Conservation (phyloP, 2,888 invertebrate species). For the Epirrhoe tristata region DNA sequence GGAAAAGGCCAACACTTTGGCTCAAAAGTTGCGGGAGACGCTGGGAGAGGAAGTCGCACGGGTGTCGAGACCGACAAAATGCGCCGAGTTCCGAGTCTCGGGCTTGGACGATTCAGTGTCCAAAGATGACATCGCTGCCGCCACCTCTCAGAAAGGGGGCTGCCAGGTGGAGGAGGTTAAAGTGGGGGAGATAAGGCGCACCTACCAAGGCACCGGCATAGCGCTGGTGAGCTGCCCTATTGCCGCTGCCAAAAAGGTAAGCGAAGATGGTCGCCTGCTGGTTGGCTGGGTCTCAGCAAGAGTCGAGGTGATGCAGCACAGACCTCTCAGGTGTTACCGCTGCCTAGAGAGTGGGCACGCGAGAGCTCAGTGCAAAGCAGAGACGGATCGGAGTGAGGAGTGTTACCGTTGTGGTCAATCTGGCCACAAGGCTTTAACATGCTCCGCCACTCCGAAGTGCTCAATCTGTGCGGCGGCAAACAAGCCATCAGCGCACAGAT, state of each 20-base stretch:
- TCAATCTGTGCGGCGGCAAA: too few species aligned
- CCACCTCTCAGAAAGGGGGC: conserved; percentile 18
- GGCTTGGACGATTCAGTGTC: conserved; percentile 39
- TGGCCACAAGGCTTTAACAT: too few species aligned
- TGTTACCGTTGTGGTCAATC: too few species aligned
- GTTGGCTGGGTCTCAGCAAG: conserved; percentile 38
- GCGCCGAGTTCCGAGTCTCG: conserved; percentile 29
- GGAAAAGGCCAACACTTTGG: not conserved
- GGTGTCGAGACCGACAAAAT: conserved; percentile 30
- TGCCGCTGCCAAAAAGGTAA: conserved; percentile 8
- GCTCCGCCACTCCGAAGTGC: too few species aligned
- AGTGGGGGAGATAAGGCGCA: conserved; percentile 10
- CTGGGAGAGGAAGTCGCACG: not conserved
- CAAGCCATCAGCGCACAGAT: too few species aligned
- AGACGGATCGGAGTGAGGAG: conserved; percentile 15
- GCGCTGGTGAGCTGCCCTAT: conserved; percentile 21
- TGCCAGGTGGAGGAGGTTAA: conserved; percentile 18
- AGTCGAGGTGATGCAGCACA: not conserved
- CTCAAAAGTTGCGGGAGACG: too few species aligned
- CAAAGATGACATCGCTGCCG: conserved; percentile 18
- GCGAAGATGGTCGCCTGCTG: conserved; percentile 17
- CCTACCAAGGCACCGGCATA: too few species aligned
- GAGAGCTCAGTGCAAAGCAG: conserved; percentile 10
- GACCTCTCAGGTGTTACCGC: conserved; percentile 34
- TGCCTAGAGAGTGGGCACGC: conserved; percentile 39